Conservation (phyloP, 2,888 invertebrate genomes). For the Cheilosia impressa region DNA sequence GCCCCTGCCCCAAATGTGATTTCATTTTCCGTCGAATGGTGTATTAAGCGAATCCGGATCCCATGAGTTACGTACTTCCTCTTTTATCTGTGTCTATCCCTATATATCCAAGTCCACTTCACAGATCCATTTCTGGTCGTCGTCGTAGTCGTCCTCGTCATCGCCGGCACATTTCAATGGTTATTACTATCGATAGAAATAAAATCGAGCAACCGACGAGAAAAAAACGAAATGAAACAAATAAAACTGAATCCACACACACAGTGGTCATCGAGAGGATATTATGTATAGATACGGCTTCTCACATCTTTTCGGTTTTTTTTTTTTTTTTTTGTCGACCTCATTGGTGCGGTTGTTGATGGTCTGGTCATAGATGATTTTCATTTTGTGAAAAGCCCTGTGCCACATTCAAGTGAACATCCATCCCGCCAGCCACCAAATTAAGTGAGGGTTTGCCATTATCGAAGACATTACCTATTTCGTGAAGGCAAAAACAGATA, state of each 20-base stretch:
- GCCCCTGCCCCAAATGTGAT: slow-evolving; percentile 19
- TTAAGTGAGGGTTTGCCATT: slow-evolving; percentile 74
- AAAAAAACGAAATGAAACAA: slow-evolving; percentile 57
- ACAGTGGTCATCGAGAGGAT: slow-evolving; percentile 67
- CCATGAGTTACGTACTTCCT: slow-evolving; percentile 70
- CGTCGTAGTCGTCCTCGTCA: neutral
- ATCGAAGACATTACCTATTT: slow-evolving; percentile 72
- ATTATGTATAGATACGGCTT: slow-evolving; percentile 25
- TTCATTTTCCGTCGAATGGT: slow-evolving; percentile 56
- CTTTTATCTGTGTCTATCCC: slow-evolving; percentile 20
- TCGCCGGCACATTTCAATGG: slow-evolving; percentile 51
- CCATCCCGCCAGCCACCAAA: slow-evolving; percentile 56
- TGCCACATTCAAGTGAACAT: slow-evolving; percentile 30
- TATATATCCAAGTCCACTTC: slow-evolving; percentile 44
- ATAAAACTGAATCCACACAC: slow-evolving; percentile 62
- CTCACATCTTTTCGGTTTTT: slow-evolving; percentile 12
- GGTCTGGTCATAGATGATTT: slow-evolving; percentile 69
- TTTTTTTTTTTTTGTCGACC: slow-evolving; percentile 24
- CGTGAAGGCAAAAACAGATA: slow-evolving; percentile 69
- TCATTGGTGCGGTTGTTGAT: slow-evolving; percentile 68
- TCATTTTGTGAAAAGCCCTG: slow-evolving; percentile 72
- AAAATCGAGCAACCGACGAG: slow-evolving; percentile 68
- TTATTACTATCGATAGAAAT: slow-evolving; percentile 71
- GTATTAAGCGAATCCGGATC: slow-evolving; percentile 66
- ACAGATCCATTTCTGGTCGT: slow-evolving; percentile 56